Evolutionary conservation across 2,797 vertebrate genomes (phyloP).

Genomic region (Micrastur ruficollis): DNA sequence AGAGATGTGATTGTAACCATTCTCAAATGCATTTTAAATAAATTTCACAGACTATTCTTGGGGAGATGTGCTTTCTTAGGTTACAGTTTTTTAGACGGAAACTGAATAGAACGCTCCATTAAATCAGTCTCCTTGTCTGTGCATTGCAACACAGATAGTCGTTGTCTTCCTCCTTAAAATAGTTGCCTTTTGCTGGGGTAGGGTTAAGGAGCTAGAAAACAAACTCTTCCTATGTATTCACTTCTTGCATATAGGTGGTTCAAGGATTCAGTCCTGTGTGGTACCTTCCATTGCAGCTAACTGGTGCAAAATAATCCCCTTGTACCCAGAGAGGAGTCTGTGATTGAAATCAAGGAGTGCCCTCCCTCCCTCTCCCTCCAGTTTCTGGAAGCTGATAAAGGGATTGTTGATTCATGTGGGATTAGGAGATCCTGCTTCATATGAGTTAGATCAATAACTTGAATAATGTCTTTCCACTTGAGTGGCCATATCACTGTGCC

Average conservation of each 20-base stretch:
- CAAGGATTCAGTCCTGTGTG: rapidly evolving
- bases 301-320: background rate
- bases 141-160: background rate
- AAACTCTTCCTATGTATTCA: background rate
- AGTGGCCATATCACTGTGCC: background rate
- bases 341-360: background rate
- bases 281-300: background rate
- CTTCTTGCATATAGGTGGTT: background rate
- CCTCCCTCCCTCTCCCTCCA: rapidly evolving
- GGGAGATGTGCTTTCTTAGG: background rate
- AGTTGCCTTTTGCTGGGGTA: background rate
- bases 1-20: conserved; percentile 23
- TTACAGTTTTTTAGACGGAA: background rate
- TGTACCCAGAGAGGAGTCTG: background rate
- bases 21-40: conserved; percentile 38
- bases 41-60: background rate
- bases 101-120: background rate
- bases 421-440: background rate
- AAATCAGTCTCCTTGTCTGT: background rate
- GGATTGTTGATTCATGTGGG: background rate
- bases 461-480: background rate
- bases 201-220: background rate
- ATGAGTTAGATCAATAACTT: background rate
- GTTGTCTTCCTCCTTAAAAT: background rate
- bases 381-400: background rate